Percentiles rank a stretch among this genome's conserved stretches.
Conservation (phyloP, 2,797 vertebrate genomes). For the Manis pentadactyla region DNA sequence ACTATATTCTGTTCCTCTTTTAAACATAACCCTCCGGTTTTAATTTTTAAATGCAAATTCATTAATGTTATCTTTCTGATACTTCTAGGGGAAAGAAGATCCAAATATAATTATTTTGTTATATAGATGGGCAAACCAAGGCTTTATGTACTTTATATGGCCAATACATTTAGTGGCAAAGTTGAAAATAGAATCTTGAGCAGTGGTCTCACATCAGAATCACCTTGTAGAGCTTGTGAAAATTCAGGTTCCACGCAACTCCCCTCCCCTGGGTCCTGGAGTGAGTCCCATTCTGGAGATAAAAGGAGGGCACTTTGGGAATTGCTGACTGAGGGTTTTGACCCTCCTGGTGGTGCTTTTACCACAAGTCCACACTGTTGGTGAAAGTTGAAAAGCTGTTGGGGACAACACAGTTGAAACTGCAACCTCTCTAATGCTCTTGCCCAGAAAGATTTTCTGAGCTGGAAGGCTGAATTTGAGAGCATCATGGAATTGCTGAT, state of each 20-base stretch:
- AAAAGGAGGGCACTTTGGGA: neutral
- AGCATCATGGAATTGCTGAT: constrained; percentile 14
- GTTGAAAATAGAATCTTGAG: neutral
- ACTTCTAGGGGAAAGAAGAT: neutral
- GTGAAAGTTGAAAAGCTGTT: neutral
- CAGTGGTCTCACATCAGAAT: neutral
- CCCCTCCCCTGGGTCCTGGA: no score
- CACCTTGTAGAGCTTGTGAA: neutral
- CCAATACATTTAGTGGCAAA: neutral
- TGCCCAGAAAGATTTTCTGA: constrained; percentile 18
- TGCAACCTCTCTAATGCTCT: neutral
- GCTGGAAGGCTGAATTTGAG: constrained; percentile 47
- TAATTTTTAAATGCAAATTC: constrained; percentile 15
- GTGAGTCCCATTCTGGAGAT: neutral
- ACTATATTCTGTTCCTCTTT: neutral
- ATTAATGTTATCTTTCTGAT: neutral
- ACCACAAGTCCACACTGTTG: neutral
- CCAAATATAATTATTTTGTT: neutral
- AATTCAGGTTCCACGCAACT: neutral
- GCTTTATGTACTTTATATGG: neutral
- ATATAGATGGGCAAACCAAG: neutral
- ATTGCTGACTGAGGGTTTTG: neutral
- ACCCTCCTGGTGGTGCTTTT: neutral
- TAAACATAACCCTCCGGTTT: neutral
- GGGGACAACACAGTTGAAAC: neutral